phyloP scores from a whole-genome alignment of 2,113 vertebrate genomes.

The Sminthopsis crassicaudata region DNA sequence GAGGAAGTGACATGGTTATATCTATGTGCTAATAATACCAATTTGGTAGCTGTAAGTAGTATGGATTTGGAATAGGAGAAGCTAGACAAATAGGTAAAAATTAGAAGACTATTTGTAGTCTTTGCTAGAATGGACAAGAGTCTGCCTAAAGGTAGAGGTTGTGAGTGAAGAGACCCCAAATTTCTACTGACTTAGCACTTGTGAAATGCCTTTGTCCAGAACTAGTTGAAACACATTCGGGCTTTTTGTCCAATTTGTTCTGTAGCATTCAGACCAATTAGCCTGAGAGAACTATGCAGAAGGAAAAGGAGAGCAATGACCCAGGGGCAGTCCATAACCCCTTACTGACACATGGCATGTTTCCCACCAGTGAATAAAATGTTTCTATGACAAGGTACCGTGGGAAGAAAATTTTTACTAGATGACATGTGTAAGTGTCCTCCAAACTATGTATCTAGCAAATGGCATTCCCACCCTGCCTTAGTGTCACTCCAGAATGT shows the following conservation, averaged over 20 bases:
- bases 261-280: conserved; percentile 40
- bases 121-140: not conserved
- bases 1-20: not conserved
- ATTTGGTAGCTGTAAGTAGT: not conserved
- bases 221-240: conserved; percentile 48
- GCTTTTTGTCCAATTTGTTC: conserved; percentile 62
- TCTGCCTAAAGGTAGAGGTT: not conserved
- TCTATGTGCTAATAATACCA: not conserved
- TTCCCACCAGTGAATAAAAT: conserved; percentile 52
- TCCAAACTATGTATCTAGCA: conserved; percentile 59
- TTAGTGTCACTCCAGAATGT: not conserved
- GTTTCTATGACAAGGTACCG: conserved; percentile 59
- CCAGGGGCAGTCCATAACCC: conserved; percentile 47
- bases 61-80: not conserved
- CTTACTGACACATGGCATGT: conserved; percentile 53
- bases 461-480: conserved; percentile 39
- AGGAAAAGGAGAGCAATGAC: conserved; percentile 46
- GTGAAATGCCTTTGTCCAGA: conserved; percentile 46
- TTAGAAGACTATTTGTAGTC: not conserved
- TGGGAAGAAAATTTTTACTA: conserved; percentile 71
- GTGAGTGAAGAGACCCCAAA: conserved; percentile 10
- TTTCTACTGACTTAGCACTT: conserved; percentile 53
- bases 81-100: not conserved
- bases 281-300: conserved; percentile 24
- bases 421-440: conserved; percentile 61